These are phyloP conservation scores for Parasteatoda tepidariorum DNA, from an alignment of 1,140 invertebrate species.

Conservation along the genomic window DNA sequence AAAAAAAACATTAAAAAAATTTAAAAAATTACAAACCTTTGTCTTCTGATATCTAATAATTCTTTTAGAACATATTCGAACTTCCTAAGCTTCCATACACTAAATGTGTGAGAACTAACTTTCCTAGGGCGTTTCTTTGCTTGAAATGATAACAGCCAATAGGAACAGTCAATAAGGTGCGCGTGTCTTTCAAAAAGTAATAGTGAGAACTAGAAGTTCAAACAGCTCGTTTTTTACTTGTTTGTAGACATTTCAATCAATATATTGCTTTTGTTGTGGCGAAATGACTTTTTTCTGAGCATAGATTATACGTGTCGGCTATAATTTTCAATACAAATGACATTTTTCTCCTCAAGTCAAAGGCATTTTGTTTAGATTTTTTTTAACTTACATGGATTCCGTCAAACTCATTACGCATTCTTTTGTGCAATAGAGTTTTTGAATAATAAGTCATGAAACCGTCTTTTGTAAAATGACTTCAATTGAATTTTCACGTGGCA, in stretches of 20 bases:
- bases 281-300: slow-evolving; percentile 42
- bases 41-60: too few relatives aligned
- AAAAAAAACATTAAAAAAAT: too few relatives aligned
- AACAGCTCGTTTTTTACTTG: slow-evolving; percentile 46
- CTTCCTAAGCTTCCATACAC: too few relatives aligned
- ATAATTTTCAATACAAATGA: slow-evolving; percentile 27
- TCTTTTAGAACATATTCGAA: too few relatives aligned
- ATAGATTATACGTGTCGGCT: not conserved
- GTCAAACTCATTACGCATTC: not conserved
- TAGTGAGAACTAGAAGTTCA: slow-evolving; percentile 54
- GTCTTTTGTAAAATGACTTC: too few relatives aligned
- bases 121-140: too few relatives aligned
- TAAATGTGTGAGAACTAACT: too few relatives aligned
- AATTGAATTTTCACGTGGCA: too few relatives aligned
- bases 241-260: slow-evolving; percentile 37
- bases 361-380: not conserved
- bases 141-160: slow-evolving; percentile 28
- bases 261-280: slow-evolving; percentile 54
- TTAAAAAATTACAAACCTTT: too few relatives aligned
- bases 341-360: not conserved
- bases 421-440: not conserved
- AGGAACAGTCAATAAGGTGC: slow-evolving; percentile 44
- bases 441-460: not conserved
- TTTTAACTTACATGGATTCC: not conserved
- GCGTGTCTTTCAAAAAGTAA: slow-evolving; percentile 54